Percentiles rank a stretch among this genome's conserved stretches.
Conservation (phyloP, 2,888 invertebrate genomes). For the Periphyllus acericola region DNA sequence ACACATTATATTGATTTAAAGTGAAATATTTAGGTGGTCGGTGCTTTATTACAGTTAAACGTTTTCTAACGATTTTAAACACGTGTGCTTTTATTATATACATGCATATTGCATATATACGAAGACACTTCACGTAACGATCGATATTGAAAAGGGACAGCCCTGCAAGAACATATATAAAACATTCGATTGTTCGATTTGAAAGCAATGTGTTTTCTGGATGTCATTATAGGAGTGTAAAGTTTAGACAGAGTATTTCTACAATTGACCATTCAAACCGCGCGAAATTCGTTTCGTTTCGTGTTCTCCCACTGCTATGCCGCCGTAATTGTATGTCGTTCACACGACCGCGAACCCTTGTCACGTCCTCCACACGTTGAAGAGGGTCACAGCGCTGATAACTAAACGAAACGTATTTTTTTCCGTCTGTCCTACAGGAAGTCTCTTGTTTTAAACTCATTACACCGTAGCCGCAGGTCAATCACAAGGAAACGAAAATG, state of each 20-base stretch:
- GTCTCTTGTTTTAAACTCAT: conserved; percentile 25
- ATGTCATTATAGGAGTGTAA: conserved; percentile 12
- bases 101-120: too few relatives aligned
- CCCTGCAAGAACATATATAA: neutral
- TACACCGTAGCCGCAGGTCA: conserved; percentile 5
- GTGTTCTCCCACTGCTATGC: neutral
- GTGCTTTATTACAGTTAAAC: too few relatives aligned
- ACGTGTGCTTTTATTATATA: too few relatives aligned
- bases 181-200: conserved; percentile 1
- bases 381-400: neutral
- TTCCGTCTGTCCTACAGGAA: neutral
- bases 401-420: conserved; percentile 1
- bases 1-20: too few relatives aligned
- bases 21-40: too few relatives aligned
- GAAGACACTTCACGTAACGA: too few relatives aligned
- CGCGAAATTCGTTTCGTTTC: neutral
- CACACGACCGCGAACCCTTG: conserved; percentile 27
- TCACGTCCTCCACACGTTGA: neutral
- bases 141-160: neutral
- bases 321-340: conserved; percentile 21
- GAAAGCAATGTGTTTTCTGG: neutral
- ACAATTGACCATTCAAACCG: conserved; percentile 21
- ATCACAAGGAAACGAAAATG: conserved; percentile 71
- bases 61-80: too few relatives aligned
- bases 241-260: conserved; percentile 18